These are phyloP conservation scores for Aurelia sp. DNA, from an alignment of 30 jellyfish, hydroid and myxozoan genomes.

Conservation along the genomic window DNA sequence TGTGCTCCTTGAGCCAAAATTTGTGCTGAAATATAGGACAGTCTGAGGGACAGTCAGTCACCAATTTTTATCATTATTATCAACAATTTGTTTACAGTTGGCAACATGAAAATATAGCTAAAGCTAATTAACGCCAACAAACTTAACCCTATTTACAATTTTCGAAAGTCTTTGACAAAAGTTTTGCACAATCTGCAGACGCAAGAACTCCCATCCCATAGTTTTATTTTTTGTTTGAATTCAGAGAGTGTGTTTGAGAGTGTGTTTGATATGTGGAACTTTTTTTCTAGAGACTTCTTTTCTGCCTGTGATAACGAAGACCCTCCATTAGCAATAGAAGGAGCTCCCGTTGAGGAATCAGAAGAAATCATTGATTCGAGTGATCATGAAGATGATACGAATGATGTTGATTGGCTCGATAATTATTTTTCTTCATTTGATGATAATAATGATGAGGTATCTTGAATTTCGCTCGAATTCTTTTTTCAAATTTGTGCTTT, in stretches of 20 bases:
- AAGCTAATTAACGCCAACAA: no score
- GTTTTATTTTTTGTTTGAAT: no score
- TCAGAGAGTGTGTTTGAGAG: no score
- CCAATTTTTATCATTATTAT: no score
- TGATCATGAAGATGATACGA: constrained; percentile 34
- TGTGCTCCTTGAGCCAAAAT: no score
- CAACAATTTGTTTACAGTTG: no score
- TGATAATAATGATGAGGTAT: constrained; percentile 42
- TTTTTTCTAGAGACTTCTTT: constrained; percentile 50
- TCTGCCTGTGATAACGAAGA: constrained; percentile 39
- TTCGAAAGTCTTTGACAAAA: no score
- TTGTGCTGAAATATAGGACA: background rate
- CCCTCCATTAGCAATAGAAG: background rate
- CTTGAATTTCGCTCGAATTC: background rate
- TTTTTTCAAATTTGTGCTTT: no score
- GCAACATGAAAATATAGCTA: no score
- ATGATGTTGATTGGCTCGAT: constrained; percentile 55
- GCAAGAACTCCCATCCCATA: no score
- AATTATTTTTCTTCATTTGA: constrained; percentile 49
- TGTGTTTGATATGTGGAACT: background rate
- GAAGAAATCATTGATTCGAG: constrained; percentile 21
- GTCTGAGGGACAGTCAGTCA: background rate
- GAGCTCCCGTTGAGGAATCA: background rate
- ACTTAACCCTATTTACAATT: no score
- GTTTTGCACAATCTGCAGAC: no score